Conservation (phyloP, 2,113 vertebrate species). For the Genyomyrus donnyi region DNA sequence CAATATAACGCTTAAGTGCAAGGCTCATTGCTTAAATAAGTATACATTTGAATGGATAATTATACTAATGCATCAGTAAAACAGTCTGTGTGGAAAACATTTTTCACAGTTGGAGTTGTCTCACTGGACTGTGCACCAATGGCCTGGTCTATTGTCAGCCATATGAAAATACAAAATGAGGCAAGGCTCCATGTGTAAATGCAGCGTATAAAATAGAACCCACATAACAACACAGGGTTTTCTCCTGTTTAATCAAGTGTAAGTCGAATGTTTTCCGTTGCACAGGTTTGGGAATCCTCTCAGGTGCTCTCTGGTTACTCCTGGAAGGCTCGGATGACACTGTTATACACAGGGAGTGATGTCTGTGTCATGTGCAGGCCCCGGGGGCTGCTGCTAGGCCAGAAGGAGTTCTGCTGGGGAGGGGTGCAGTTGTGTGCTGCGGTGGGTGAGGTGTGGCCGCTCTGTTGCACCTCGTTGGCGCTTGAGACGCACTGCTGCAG, state of each 20-base stretch:
- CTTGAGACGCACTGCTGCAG: slow-evolving; percentile 83
- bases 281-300: slow-evolving; percentile 14
- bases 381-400: slow-evolving; percentile 72
- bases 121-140: not conserved
- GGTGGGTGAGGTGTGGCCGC: slow-evolving; percentile 69
- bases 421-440: slow-evolving; percentile 35
- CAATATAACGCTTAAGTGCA: not conserved
- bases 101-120: not conserved
- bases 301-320: slow-evolving; percentile 63
- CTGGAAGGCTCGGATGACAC: slow-evolving; percentile 88
- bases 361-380: slow-evolving; percentile 67
- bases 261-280: not conserved
- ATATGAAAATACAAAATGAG: not conserved
- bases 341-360: slow-evolving; percentile 85
- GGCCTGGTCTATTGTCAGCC: not conserved
- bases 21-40: not conserved
- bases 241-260: not conserved
- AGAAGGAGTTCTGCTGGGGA: slow-evolving; percentile 71
- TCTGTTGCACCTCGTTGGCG: slow-evolving; percentile 73
- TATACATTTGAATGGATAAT: not conserved
- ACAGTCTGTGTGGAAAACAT: not conserved
- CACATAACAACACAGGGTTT: not conserved
- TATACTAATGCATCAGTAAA: not conserved
- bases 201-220: not conserved
- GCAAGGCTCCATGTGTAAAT: not conserved